phyloP scores from a whole-genome alignment of 37 sponge, comb jelly and placozoan species.

The Beroe ovata region DNA sequence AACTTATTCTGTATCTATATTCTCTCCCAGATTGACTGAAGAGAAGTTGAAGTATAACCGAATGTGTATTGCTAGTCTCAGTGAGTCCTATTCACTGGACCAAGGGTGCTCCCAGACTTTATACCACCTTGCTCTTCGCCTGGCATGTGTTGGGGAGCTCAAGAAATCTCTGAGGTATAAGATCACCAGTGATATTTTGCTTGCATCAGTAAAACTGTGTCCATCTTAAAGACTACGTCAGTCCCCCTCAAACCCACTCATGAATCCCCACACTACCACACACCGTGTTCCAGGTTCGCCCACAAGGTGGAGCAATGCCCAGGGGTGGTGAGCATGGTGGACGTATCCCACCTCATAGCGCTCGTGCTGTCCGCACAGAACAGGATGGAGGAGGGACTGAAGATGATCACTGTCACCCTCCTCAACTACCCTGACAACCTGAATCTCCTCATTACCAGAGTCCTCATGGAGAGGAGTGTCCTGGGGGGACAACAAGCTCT shows the following conservation, averaged over 20 bases:
- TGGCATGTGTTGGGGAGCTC: slow-evolving; percentile 19
- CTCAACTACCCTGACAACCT: slow-evolving; percentile 48
- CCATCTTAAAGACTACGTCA: too few species aligned
- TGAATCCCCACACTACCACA: too few species aligned
- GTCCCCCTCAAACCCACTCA: too few species aligned
- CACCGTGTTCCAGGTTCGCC: neutral
- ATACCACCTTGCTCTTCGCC: slow-evolving; percentile 30
- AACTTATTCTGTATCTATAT: too few species aligned
- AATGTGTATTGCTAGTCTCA: neutral
- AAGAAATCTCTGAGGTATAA: neutral
- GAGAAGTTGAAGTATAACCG: neutral
- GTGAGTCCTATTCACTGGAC: slow-evolving; percentile 25
- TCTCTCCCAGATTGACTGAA: slow-evolving; percentile 8
- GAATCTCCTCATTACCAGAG: slow-evolving; percentile 14
- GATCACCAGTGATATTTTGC: too few species aligned
- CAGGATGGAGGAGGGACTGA: slow-evolving; percentile 27
- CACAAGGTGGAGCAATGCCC: slow-evolving; percentile 14
- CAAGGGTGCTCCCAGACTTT: slow-evolving; percentile 2
- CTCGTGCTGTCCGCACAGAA: slow-evolving; percentile 15
- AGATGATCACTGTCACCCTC: neutral
- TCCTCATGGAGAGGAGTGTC: neutral
- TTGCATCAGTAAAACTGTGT: neutral
- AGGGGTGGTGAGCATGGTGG: slow-evolving; percentile 12
- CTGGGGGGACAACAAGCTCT: neutral
- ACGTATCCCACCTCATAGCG: slow-evolving; percentile 4